A percentile compares a stretch with the other conserved stretches of the same genome.
Evolutionary conservation across 2,888 invertebrate genomes (phyloP).

Genomic region (Tetragonula carbonaria): DNA sequence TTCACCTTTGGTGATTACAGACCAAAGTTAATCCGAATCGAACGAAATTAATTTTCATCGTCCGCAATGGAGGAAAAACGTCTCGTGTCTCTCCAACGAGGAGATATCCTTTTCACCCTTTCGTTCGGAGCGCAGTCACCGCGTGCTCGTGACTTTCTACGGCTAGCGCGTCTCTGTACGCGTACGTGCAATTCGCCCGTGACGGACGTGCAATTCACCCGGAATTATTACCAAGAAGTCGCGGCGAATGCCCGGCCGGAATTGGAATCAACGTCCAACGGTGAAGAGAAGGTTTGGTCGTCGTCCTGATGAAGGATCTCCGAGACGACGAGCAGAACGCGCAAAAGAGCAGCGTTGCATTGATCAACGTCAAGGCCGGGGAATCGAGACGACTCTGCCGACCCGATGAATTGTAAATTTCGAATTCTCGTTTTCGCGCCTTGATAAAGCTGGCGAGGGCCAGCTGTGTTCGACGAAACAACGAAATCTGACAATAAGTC

Average conservation of each 20-base stretch:
- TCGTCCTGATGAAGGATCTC: neutral
- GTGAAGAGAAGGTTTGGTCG: neutral
- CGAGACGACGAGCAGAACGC: neutral
- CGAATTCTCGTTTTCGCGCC: neutral
- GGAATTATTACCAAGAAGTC: constrained; percentile 50
- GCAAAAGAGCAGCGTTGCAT: neutral
- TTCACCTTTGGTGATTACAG: constrained; percentile 80
- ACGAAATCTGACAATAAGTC: neutral
- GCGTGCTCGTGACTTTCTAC: constrained; percentile 8
- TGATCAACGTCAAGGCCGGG: neutral
- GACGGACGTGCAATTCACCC: constrained; percentile 51
- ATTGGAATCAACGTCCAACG: constrained; percentile 49
- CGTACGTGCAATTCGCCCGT: neutral
- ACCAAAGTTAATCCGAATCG: constrained; percentile 84
- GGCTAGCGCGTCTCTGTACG: neutral
- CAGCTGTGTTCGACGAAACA: neutral
- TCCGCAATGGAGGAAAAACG: constrained; percentile 55
- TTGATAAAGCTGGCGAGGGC: too few relatives aligned
- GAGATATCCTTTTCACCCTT: constrained; percentile 25
- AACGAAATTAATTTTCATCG: constrained; percentile 84
- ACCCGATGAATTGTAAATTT: neutral
- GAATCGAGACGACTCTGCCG: neutral
- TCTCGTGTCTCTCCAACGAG: constrained; percentile 5
- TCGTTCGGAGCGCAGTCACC: neutral
- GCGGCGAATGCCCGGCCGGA: constrained; percentile 27